phyloP scores from a whole-genome alignment of 2,113 vertebrate genomes.

The Coreoperca whiteheadi region DNA sequence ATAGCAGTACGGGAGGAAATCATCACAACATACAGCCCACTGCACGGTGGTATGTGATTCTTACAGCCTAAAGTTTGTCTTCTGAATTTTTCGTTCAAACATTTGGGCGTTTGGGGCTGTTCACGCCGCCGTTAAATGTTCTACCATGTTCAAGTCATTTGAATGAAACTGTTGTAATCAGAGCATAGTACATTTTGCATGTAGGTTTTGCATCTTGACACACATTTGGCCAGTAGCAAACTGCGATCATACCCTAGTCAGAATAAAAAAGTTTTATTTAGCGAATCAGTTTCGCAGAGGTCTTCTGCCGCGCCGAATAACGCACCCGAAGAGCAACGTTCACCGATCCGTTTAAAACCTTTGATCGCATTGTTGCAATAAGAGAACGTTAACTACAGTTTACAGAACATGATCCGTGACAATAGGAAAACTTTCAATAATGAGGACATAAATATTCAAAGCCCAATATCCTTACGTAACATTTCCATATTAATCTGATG shows the following conservation, averaged over 20 bases:
- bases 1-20: not conserved
- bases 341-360: not conserved
- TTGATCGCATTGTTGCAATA: not conserved
- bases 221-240: too few relatives aligned
- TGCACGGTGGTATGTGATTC: too few relatives aligned
- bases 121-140: not conserved
- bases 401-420: not conserved
- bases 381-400: not conserved
- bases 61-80: not conserved
- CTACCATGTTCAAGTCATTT: not conserved
- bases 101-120: not conserved
- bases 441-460: not conserved
- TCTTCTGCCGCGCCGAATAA: not conserved
- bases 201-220: not conserved
- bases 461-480: not conserved
- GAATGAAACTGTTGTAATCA: not conserved
- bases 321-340: not conserved
- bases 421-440: not conserved
- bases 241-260: too few relatives aligned
- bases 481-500: not conserved
- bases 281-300: not conserved
- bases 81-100: not conserved
- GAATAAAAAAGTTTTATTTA: too few relatives aligned
- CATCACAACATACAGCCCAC: too few relatives aligned
- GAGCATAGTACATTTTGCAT: not conserved